phyloP scores from a whole-genome alignment of 2,113 vertebrate species.

The Strix aluco region DNA sequence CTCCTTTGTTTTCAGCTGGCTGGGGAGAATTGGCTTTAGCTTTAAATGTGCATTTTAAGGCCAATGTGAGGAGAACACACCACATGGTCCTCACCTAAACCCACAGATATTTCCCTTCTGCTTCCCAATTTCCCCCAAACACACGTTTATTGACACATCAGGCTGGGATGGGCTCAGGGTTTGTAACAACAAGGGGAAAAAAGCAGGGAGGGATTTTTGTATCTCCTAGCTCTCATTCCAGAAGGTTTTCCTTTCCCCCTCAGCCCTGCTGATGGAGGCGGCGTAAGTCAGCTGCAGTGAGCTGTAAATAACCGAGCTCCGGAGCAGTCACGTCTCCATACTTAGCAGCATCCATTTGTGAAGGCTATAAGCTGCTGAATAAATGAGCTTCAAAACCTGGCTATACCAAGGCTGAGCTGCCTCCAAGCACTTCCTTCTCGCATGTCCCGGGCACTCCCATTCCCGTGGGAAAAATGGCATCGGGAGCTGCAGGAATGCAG shows the following conservation, averaged over 20 bases:
- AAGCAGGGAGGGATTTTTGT: background rate
- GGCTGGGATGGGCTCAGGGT: background rate
- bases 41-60: background rate
- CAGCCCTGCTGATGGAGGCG: background rate
- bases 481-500: fast-evolving
- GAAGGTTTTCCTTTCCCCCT: background rate
- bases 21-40: background rate
- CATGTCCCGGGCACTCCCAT: fast-evolving
- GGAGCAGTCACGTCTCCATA: background rate
- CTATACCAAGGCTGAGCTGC: background rate
- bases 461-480: background rate
- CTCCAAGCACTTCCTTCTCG: background rate
- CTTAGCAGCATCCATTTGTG: background rate
- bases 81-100: background rate
- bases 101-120: background rate
- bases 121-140: background rate
- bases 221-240: background rate
- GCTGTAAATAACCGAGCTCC: background rate
- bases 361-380: background rate
- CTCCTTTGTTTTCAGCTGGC: background rate
- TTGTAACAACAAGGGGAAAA: background rate
- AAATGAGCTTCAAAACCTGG: background rate
- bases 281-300: conserved; percentile 32
- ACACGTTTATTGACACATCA: fast-evolving
- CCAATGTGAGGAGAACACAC: background rate